Evolutionary conservation across 2,888 invertebrate species (phyloP), one percentile per base, ranked within the genome.

Genomic region (Thysanoteuthis rhombus): DNA sequence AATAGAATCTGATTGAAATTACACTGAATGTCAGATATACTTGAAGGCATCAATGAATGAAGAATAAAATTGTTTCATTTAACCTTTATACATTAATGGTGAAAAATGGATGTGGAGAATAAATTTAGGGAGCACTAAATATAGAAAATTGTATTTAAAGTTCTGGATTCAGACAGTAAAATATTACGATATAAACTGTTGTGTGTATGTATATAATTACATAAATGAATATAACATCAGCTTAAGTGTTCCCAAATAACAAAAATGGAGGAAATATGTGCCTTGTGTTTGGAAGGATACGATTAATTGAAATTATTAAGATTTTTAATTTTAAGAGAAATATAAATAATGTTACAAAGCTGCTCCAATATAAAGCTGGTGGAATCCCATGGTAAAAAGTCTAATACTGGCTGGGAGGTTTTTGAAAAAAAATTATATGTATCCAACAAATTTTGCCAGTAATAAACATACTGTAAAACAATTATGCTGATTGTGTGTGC

Each of bases 21-120:
- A 10, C n/a, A 75, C 16, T 75, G 58, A 58, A 58, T 32, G 12
- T 52, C 52, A 52, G 22, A 25, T 52, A 25, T 6, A 75, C n/a
- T 75, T n/a, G 75, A 75, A 75, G 75, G 75, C 75, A 75, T n/a
- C 75, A 75, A 75, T n/a, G 75, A 75, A 75, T 75, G n/a, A 75
- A 75, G 75, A n/a, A n/a, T 75, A 75, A 75, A 75, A n/a, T 75
- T 58, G 32, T 58, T 32, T 75, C 75, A 75, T 75, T 75, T n/a
- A n/a, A 75, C 75, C 75, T 36, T 75, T n/a, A 75, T 12, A 75
- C 75, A 32, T 75, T 75, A 8, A 75, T 75, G 75, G 75, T 75
- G 52, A 52, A 52, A 25, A n/a, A 45, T 45, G 45, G 45, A 45
- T 42, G 42, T 42, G 52, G 52, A 52, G 28, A 28, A 58, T 28